Conservation (phyloP, 2,113 vertebrate genomes). For the Pseudorhombus dupliciocellatus region DNA sequence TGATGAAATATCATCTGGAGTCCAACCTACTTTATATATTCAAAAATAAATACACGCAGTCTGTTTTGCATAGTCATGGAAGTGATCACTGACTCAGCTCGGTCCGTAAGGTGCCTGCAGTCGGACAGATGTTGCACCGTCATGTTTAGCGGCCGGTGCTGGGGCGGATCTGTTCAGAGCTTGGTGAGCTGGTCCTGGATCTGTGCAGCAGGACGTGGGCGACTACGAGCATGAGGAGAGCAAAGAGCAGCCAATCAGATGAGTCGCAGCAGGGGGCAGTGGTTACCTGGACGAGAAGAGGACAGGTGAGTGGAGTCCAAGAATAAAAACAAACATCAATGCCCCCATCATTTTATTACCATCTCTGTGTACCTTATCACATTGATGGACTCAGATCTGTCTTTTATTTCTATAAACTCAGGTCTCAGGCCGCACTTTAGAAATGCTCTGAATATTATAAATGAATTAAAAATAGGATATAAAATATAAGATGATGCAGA, state of each 20-base stretch:
- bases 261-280: conserved; percentile 26
- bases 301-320: conserved; percentile 3
- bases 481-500: no score
- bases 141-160: neutral
- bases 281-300: conserved; percentile 67
- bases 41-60: conserved; percentile 58
- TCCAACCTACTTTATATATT: conserved; percentile 42
- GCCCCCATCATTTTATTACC: no score
- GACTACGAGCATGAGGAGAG: conserved; percentile 21
- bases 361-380: no score
- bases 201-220: conserved; percentile 22
- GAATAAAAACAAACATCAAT: neutral
- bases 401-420: no score
- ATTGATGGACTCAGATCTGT: no score
- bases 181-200: conserved; percentile 46
- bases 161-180: conserved; percentile 9
- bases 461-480: no score
- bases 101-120: conserved; percentile 10
- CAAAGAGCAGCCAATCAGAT: conserved; percentile 18
- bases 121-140: neutral
- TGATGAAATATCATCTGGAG: conserved; percentile 33
- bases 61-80: conserved; percentile 74
- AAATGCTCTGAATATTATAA: no score
- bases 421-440: no score
- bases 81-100: conserved; percentile 58